Evolutionary conservation across 2,888 invertebrate species (phyloP).

Genomic region (Timema cristinae): DNA sequence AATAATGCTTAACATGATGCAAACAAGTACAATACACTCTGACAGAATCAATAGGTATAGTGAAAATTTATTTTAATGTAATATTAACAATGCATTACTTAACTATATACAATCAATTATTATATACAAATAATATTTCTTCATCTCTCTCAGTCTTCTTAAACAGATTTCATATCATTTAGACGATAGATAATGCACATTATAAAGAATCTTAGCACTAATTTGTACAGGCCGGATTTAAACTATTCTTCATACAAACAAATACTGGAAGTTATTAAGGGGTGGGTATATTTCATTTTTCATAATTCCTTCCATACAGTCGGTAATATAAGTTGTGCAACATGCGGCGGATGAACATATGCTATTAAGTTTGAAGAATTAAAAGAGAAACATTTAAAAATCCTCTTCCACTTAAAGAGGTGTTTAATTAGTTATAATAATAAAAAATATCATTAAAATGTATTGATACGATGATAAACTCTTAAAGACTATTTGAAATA

Average conservation of each 20-base stretch:
- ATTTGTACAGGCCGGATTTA: slow-evolving; percentile 32
- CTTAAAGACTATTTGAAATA: slow-evolving; percentile 7
- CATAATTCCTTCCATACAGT: slow-evolving; percentile 25
- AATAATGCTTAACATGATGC: too few relatives aligned
- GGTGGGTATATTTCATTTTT: slow-evolving; percentile 23
- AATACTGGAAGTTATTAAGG: slow-evolving; percentile 27
- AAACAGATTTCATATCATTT: slow-evolving; percentile 29
- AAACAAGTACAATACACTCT: slow-evolving; percentile 6
- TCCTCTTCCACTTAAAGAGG: not conserved
- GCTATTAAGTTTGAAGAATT: not conserved
- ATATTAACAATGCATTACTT: slow-evolving; percentile 32
- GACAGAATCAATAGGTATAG: slow-evolving; percentile 26
- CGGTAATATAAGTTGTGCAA: slow-evolving; percentile 23
- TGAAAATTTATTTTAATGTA: slow-evolving; percentile 29
- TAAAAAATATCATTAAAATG: too few relatives aligned
- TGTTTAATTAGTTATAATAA: too few relatives aligned
- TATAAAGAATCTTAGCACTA: slow-evolving; percentile 30
- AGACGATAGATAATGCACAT: slow-evolving; percentile 23
- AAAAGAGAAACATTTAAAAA: not conserved
- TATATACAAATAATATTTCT: slow-evolving; percentile 30
- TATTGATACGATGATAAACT: not conserved
- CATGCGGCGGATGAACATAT: slow-evolving; percentile 8
- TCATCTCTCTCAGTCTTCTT: slow-evolving; percentile 31
- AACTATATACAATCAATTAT: slow-evolving; percentile 30
- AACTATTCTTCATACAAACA: slow-evolving; percentile 30